A percentile compares a stretch with the other conserved stretches of the same genome.
phyloP scores from a whole-genome alignment of 2,888 invertebrate genomes.

The Periphyllus acericola region DNA sequence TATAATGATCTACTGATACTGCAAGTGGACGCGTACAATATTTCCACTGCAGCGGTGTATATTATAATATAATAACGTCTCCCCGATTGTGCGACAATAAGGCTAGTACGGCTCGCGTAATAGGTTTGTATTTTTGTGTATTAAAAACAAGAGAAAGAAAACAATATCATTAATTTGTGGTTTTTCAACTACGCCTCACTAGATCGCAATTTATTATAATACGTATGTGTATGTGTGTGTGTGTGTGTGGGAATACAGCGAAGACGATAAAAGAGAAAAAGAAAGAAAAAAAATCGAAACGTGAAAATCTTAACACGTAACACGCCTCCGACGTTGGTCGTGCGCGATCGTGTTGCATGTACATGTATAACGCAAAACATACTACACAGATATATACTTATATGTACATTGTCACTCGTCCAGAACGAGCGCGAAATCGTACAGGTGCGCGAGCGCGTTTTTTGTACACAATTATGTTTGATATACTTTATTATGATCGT shows the following conservation, averaged over 20 bases:
- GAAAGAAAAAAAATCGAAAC: background rate
- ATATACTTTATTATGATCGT: background rate
- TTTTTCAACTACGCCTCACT: background rate
- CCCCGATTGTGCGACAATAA: background rate
- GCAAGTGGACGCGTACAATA: background rate
- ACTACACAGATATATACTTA: background rate
- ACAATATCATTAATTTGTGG: background rate
- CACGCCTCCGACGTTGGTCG: background rate
- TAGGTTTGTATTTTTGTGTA: no score
- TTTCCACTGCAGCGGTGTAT: background rate
- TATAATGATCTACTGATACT: conserved; percentile 11
- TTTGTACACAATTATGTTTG: background rate
- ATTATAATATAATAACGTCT: background rate
- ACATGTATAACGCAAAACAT: background rate
- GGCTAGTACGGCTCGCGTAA: no score
- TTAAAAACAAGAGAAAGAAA: background rate
- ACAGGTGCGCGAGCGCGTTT: background rate
- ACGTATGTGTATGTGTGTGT: no score
- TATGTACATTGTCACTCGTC: background rate
- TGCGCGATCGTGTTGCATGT: background rate
- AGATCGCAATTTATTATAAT: no score
- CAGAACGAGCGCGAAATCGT: background rate
- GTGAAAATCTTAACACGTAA: background rate
- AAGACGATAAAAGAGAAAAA: background rate
- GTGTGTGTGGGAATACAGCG: background rate